Percentiles rank a stretch among this genome's conserved stretches.
Evolutionary conservation across 2,797 vertebrate species (phyloP).

Genomic region (Coreius guichenoti): DNA sequence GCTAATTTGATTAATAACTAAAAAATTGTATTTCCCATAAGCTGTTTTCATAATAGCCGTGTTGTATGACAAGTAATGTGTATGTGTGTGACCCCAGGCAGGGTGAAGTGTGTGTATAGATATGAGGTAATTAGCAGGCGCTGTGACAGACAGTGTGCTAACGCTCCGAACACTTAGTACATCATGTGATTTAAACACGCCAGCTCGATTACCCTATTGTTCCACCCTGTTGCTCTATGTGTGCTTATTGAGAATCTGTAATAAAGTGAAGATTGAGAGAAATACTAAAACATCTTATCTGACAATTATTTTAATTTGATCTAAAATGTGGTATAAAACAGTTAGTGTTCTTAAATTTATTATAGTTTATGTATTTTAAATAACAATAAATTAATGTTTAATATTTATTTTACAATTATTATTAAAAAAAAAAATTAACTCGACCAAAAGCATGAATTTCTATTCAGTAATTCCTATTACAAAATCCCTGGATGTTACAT

Average conservation of each 20-base stretch:
- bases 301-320: neutral
- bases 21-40: neutral
- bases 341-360: neutral
- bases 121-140: slow-evolving; percentile 42
- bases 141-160: slow-evolving; percentile 34
- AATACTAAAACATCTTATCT: neutral
- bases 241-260: slow-evolving; percentile 48
- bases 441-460: neutral
- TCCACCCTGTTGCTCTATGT: slow-evolving; percentile 37
- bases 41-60: neutral
- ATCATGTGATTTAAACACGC: slow-evolving; percentile 47
- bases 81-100: slow-evolving; percentile 5
- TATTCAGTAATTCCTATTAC: neutral
- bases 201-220: slow-evolving; percentile 21
- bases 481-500: slow-evolving; percentile 17
- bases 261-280: slow-evolving; percentile 32
- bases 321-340: neutral
- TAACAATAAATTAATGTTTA: neutral
- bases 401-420: neutral
- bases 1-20: neutral
- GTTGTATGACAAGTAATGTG: slow-evolving; percentile 38
- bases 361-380: neutral
- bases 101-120: slow-evolving; percentile 42
- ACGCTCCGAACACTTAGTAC: slow-evolving; percentile 39
- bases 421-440: neutral